Conservation (phyloP, 2,888 invertebrate species). For the Tetheella fluctuosa region DNA sequence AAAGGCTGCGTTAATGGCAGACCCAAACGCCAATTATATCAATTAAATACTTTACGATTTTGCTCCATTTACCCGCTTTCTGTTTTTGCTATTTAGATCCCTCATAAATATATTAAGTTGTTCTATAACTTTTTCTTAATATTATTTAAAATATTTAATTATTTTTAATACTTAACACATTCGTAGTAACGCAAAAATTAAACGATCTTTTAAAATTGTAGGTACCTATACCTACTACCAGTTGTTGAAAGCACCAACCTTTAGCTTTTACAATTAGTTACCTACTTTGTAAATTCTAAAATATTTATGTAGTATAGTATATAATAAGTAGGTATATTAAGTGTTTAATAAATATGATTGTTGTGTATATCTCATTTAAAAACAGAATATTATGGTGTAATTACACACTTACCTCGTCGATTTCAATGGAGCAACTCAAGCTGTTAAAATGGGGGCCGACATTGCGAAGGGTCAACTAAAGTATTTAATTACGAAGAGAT, state of each 20-base stretch:
- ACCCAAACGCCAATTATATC: slow-evolving; percentile 79
- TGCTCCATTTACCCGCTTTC: slow-evolving; percentile 41
- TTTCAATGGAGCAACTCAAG: slow-evolving; percentile 41
- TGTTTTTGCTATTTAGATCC: slow-evolving; percentile 25
- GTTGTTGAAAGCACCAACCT: too few relatives aligned
- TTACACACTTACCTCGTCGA: slow-evolving; percentile 45
- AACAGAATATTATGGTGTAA: slow-evolving; percentile 29
- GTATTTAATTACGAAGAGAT: slow-evolving; percentile 69
- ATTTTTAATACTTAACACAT: not conserved
- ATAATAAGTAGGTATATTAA: too few relatives aligned
- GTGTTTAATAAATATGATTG: too few relatives aligned
- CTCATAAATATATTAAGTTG: not conserved
- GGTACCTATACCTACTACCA: too few relatives aligned
- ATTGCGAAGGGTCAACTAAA: slow-evolving; percentile 56
- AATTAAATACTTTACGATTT: slow-evolving; percentile 77
- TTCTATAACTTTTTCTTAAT: not conserved
- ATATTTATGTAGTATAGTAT: too few relatives aligned
- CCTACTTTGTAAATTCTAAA: too few relatives aligned
- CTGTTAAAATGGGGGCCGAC: slow-evolving; percentile 45
- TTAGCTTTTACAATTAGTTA: too few relatives aligned
- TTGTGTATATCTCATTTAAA: too few relatives aligned
- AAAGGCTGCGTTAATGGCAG: slow-evolving; percentile 68
- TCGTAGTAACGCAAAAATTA: too few relatives aligned
- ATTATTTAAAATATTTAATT: not conserved
- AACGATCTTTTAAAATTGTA: too few relatives aligned